These are phyloP conservation scores for Eristalis arbustorum DNA, from an alignment of 2,888 invertebrate genomes.

Conservation along the genomic window DNA sequence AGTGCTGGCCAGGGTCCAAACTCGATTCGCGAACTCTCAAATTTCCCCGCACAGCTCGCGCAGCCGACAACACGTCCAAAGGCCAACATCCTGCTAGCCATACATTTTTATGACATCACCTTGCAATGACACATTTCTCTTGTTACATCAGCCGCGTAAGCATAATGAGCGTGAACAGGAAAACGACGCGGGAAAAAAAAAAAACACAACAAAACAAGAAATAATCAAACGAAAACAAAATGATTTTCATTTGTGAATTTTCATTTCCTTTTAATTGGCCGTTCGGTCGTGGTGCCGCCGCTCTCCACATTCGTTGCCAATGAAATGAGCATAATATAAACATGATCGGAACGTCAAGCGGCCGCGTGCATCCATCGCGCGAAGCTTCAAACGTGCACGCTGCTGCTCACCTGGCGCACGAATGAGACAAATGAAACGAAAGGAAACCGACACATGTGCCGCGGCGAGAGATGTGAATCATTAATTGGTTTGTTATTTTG, in stretches of 20 bases:
- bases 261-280: constrained; percentile 34
- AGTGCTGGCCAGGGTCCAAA: background rate
- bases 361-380: background rate
- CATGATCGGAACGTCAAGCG: constrained; percentile 14
- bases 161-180: constrained; percentile 29
- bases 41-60: background rate
- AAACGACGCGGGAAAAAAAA: background rate
- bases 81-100: constrained; percentile 55
- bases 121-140: constrained; percentile 61
- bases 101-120: constrained; percentile 52
- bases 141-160: constrained; percentile 54
- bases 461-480: constrained; percentile 7
- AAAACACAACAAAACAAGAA: background rate
- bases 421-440: constrained; percentile 28
- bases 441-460: background rate
- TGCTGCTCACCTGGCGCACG: background rate
- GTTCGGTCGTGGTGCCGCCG: constrained; percentile 9
- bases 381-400: constrained; percentile 1
- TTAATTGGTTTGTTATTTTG: constrained; percentile 12
- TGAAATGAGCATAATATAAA: constrained; percentile 25
- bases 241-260: constrained; percentile 42
- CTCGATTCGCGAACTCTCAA: background rate
- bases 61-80: background rate
- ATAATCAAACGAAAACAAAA: constrained; percentile 49
- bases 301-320: background rate